phyloP scores from a whole-genome alignment of 2,113 vertebrate genomes.

The Leptocoma aspasia region DNA sequence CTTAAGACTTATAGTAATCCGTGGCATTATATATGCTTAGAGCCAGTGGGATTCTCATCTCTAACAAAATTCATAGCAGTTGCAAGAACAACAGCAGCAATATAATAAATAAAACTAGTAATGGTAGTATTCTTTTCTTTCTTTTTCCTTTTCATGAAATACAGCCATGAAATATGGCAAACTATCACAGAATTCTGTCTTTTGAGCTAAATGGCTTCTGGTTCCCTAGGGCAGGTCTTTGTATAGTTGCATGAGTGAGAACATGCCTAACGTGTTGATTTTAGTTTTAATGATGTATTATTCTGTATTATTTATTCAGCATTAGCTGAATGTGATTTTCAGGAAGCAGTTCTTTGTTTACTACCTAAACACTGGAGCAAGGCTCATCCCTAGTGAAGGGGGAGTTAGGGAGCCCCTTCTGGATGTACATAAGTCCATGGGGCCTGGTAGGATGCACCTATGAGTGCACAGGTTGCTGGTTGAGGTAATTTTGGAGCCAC shows the following conservation, averaged over 20 bases:
- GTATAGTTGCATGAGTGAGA: neutral
- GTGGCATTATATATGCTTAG: neutral
- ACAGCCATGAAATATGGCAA: neutral
- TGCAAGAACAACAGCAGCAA: neutral
- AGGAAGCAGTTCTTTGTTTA: neutral
- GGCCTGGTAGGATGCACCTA: neutral
- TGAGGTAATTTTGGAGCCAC: neutral
- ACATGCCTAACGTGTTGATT: neutral
- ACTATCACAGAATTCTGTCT: neutral
- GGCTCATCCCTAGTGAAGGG: neutral
- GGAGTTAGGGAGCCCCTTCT: neutral
- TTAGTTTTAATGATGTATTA: neutral
- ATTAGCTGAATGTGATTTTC: neutral
- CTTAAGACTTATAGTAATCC: neutral
- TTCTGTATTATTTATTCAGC: neutral
- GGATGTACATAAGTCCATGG: accelerated
- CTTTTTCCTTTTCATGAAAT: neutral
- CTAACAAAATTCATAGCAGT: neutral
- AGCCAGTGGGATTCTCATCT: neutral
- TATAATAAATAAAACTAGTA: neutral
- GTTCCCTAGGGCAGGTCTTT: neutral
- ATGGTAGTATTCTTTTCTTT: neutral
- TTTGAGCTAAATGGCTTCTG: neutral
- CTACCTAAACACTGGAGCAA: neutral
- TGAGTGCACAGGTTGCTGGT: neutral